phyloP scores from a whole-genome alignment of 1,140 invertebrate species.

The Sycobia sp. region DNA sequence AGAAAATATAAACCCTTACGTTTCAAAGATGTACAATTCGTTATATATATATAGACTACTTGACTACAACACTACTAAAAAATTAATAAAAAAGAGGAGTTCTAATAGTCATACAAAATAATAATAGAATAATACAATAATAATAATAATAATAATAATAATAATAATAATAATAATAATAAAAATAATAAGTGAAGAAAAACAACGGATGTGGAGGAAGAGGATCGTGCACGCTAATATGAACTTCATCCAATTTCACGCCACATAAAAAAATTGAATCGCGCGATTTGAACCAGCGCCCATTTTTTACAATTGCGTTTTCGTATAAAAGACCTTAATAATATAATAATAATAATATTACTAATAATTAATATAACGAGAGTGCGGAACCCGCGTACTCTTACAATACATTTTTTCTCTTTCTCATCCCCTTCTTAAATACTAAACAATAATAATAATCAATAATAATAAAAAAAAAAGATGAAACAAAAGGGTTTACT shows the following conservation, averaged over 20 bases:
- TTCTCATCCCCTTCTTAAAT: slow-evolving; percentile 15
- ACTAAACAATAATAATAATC: slow-evolving; percentile 24
- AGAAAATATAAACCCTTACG: slow-evolving; percentile 18
- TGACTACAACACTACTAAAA: slow-evolving; percentile 29
- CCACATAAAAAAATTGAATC: slow-evolving; percentile 7
- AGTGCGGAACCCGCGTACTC: background rate
- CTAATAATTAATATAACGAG: slow-evolving; percentile 6
- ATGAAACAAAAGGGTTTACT: slow-evolving; percentile 21
- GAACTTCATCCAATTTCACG: slow-evolving; percentile 13
- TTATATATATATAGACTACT: slow-evolving; percentile 20
- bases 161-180: slow-evolving; percentile 1
- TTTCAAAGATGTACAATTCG: slow-evolving; percentile 26
- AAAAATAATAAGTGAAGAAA: slow-evolving; percentile 6
- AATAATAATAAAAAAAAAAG: slow-evolving; percentile 30
- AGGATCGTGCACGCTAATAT: slow-evolving; percentile 7
- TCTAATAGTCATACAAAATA: slow-evolving; percentile 29
- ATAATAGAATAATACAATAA: slow-evolving; percentile 16
- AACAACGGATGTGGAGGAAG: slow-evolving; percentile 21
- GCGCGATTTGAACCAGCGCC: slow-evolving; percentile 4
- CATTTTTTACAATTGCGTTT: background rate
- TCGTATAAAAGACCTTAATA: no score
- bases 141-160: slow-evolving; percentile 20
- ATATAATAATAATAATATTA: slow-evolving; percentile 5
- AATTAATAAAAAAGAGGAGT: slow-evolving; percentile 10
- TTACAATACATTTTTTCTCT: slow-evolving; percentile 20